Evolutionary conservation across 2,113 vertebrate genomes (phyloP).

Genomic region (Hypocryptadius cinnamomeus): DNA sequence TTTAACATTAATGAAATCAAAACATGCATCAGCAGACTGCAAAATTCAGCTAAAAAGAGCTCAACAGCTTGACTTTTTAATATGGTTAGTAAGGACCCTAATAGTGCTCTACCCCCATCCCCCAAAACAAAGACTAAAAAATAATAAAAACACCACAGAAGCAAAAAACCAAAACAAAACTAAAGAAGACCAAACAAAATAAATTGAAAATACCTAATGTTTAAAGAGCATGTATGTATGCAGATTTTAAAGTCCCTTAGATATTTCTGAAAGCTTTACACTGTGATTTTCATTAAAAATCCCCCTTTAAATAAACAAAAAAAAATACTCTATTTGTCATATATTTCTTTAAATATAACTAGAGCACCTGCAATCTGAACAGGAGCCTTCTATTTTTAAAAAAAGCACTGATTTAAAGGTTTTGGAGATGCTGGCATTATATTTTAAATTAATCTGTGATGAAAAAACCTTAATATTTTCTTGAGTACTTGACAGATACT

Average conservation of each 20-base stretch:
- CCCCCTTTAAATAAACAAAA: neutral
- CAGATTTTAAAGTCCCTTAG: neutral
- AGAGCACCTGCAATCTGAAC: neutral
- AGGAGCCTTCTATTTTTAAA: neutral
- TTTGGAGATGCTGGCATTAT: neutral
- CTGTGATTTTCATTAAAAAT: neutral
- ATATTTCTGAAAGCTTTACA: neutral
- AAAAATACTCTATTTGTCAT: neutral
- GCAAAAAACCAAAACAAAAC: neutral
- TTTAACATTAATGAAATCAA: neutral
- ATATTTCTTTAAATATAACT: neutral
- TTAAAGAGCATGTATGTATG: neutral
- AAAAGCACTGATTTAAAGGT: neutral
- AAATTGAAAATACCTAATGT: neutral
- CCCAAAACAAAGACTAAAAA: neutral
- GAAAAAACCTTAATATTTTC: neutral
- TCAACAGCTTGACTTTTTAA: neutral
- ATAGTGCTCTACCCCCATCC: neutral
- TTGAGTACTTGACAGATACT: slow-evolving; percentile 60
- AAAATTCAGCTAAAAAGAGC: neutral
- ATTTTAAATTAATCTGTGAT: neutral
- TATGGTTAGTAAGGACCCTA: neutral
- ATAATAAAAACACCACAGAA: neutral
- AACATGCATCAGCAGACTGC: neutral
- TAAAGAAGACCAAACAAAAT: neutral